These are phyloP conservation scores for Trichomycterus rosablanca DNA, from an alignment of 2,113 vertebrate species.

Conservation along the genomic window DNA sequence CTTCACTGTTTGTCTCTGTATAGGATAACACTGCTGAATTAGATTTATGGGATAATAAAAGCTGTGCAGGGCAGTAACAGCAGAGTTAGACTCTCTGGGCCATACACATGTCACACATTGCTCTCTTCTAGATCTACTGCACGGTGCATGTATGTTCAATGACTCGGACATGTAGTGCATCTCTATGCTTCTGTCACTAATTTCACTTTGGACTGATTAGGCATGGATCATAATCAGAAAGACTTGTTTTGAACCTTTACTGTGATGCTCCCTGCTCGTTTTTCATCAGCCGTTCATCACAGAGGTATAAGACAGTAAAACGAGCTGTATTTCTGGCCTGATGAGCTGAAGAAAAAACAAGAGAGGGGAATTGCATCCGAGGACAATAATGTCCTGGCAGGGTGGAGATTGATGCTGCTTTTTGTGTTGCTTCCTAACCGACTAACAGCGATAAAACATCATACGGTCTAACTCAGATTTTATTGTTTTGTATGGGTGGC, in stretches of 20 bases:
- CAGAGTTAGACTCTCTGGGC: slow-evolving; percentile 35
- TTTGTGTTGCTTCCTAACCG: slow-evolving; percentile 30
- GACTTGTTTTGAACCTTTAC: slow-evolving; percentile 18
- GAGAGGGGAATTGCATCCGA: slow-evolving; percentile 23
- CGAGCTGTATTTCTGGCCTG: slow-evolving; percentile 28
- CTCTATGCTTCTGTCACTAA: slow-evolving; percentile 16
- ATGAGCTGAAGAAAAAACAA: slow-evolving; percentile 14
- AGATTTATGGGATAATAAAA: slow-evolving; percentile 66
- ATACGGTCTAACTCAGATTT: slow-evolving; percentile 18
- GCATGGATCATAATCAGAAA: slow-evolving; percentile 7
- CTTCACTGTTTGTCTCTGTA: slow-evolving; percentile 59
- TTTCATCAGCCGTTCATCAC: slow-evolving; percentile 38
- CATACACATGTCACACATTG: slow-evolving; percentile 16
- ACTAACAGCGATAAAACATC: slow-evolving; percentile 36
- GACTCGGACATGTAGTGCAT: slow-evolving; percentile 1
- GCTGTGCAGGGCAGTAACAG: slow-evolving; percentile 60
- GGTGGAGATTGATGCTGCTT: slow-evolving; percentile 35
- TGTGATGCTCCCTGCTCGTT: slow-evolving; percentile 25
- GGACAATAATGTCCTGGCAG: slow-evolving; percentile 31
- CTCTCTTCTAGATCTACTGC: slow-evolving; percentile 11
- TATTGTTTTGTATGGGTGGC: neutral
- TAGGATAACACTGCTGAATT: slow-evolving; percentile 48
- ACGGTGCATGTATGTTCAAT: no score
- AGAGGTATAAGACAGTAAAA: slow-evolving; percentile 31
- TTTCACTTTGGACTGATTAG: slow-evolving; percentile 22